Percentiles rank a stretch among this genome's conserved stretches.
These are phyloP conservation scores for Oscheius sp. DNA, from an alignment of 2,888 invertebrate genomes.

Conservation along the genomic window DNA sequence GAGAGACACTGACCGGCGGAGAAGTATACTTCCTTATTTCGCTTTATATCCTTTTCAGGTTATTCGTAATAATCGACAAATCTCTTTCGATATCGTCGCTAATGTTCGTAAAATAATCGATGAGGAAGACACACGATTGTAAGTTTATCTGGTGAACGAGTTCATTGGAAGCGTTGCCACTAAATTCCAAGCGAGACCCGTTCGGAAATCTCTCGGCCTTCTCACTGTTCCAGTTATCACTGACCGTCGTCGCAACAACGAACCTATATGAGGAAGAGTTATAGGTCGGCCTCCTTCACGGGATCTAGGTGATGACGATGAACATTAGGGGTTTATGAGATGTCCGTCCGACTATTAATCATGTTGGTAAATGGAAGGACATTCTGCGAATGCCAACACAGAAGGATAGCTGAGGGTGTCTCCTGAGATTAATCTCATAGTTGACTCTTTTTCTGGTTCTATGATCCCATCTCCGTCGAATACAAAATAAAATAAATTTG, in stretches of 20 bases:
- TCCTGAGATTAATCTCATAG: too few species aligned
- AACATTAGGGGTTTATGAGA: too few species aligned
- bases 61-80: conserved; percentile 66
- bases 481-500: too few species aligned
- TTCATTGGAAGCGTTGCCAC: conserved; percentile 17
- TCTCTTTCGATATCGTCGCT: conserved; percentile 69
- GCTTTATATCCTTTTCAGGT: conserved; percentile 34
- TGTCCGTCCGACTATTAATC: too few species aligned
- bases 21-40: conserved; percentile 44
- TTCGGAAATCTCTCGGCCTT: conserved; percentile 1
- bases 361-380: too few species aligned
- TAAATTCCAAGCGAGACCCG: conserved; percentile 20
- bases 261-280: too few species aligned
- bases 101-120: conserved; percentile 66
- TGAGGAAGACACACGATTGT: conserved; percentile 49
- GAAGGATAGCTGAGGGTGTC: too few species aligned
- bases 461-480: too few species aligned
- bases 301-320: too few species aligned
- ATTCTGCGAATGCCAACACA: too few species aligned
- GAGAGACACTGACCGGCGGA: conserved; percentile 69
- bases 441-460: too few species aligned
- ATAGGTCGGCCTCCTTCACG: too few species aligned
- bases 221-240: conserved; percentile 19
- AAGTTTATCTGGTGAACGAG: conserved; percentile 25
- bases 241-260: neutral